Conservation (phyloP, 2,797 vertebrate genomes). For the Yasuhikotakia modesta region DNA sequence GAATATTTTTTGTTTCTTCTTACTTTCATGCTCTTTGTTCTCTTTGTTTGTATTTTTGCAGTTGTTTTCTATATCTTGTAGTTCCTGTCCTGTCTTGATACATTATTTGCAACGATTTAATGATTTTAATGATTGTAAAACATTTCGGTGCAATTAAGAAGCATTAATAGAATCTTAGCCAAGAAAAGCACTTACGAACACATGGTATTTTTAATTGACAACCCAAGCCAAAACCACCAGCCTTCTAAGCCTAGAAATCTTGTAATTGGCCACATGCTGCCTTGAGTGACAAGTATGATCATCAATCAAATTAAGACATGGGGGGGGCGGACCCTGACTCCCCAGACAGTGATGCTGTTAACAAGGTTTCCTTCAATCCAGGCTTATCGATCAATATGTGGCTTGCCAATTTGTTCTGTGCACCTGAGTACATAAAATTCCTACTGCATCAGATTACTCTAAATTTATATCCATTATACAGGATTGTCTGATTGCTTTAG, state of each 20-base stretch:
- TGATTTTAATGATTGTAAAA: background rate
- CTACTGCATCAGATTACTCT: slow-evolving; percentile 38
- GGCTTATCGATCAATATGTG: slow-evolving; percentile 42
- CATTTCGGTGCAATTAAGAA: slow-evolving; percentile 1
- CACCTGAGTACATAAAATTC: slow-evolving; percentile 49
- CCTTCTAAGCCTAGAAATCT: slow-evolving; percentile 63
- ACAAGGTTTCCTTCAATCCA: slow-evolving; percentile 49
- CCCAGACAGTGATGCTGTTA: slow-evolving; percentile 39
- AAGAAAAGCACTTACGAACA: background rate
- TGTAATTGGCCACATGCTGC: slow-evolving; percentile 83
- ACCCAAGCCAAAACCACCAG: slow-evolving; percentile 31
- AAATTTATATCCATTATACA: slow-evolving; percentile 36
- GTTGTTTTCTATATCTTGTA: background rate
- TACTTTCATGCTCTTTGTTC: slow-evolving; percentile 49
- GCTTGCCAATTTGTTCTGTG: slow-evolving; percentile 47
- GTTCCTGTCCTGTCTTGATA: background rate
- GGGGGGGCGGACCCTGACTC: slow-evolving; percentile 31
- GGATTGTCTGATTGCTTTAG: slow-evolving; percentile 16
- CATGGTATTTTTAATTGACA: slow-evolving; percentile 36
- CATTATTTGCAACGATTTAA: background rate
- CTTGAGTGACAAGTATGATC: slow-evolving; percentile 92
- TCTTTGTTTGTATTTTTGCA: slow-evolving; percentile 3
- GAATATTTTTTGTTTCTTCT: slow-evolving; percentile 60
- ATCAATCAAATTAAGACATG: slow-evolving; percentile 88
- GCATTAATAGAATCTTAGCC: slow-evolving; percentile 11